Percentiles rank a stretch among this genome's conserved stretches.
phyloP scores from a whole-genome alignment of 2,797 vertebrate species.

The Cercopithecus diana region DNA sequence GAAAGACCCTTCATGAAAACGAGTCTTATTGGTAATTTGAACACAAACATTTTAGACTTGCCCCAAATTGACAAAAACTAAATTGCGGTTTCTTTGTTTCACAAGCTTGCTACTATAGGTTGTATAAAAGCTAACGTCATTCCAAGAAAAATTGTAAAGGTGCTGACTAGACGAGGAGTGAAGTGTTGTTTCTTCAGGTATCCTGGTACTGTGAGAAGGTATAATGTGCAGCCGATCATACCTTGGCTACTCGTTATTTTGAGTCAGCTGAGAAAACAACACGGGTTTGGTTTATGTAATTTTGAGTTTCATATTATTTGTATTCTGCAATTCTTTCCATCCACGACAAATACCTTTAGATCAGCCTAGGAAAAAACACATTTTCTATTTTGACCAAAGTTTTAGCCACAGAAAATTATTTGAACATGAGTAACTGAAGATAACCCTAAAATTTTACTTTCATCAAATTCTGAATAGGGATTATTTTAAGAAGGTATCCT shows the following conservation, averaged over 20 bases:
- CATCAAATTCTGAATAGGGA: background rate
- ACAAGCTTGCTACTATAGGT: background rate
- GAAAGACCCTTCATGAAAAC: background rate
- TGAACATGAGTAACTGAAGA: background rate
- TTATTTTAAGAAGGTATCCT: background rate
- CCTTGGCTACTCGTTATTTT: background rate
- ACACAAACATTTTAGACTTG: background rate
- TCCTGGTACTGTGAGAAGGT: background rate
- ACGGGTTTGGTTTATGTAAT: background rate
- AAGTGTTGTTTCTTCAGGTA: background rate
- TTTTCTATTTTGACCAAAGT: background rate
- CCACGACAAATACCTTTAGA: background rate
- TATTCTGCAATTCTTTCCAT: background rate
- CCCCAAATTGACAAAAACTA: background rate
- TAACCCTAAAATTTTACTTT: background rate
- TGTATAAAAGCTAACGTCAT: background rate
- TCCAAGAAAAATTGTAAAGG: background rate
- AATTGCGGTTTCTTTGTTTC: background rate
- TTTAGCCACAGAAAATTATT: background rate
- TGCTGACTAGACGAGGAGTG: rapidly evolving
- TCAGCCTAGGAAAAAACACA: background rate
- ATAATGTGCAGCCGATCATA: background rate
- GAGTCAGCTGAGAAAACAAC: background rate
- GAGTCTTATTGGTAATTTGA: background rate
- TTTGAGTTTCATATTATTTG: background rate